These are phyloP conservation scores for Elysia crispata DNA, from an alignment of 2,888 invertebrate species.

Conservation along the genomic window DNA sequence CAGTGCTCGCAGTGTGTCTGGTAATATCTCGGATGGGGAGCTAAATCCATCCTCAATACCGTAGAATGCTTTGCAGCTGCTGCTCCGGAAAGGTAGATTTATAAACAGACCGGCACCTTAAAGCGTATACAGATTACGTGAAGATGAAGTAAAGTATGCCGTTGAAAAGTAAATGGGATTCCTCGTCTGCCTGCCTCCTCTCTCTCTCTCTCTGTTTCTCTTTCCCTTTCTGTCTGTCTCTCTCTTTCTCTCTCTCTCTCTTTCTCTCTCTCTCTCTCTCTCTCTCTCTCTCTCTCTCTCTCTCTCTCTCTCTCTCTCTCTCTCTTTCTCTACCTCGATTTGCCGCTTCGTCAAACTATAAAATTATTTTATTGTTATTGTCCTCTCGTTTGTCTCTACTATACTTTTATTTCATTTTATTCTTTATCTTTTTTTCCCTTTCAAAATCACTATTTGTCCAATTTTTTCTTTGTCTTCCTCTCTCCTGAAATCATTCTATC, in stretches of 20 bases:
- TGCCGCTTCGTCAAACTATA: constrained; percentile 17
- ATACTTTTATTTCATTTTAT: too few species aligned
- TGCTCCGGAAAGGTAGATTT: neutral
- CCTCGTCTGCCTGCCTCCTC: constrained; percentile 20
- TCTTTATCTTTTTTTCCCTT: constrained; percentile 17
- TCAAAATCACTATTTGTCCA: too few species aligned
- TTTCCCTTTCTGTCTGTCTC: constrained; percentile 12
- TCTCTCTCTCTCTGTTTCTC: constrained; percentile 20
- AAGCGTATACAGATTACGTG: neutral
- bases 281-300: constrained; percentile 33
- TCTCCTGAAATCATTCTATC: too few species aligned
- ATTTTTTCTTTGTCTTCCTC: too few species aligned
- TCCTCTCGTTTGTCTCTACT: too few species aligned
- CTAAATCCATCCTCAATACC: too few species aligned
- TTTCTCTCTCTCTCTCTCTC: constrained; percentile 26
- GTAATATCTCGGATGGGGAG: too few species aligned
- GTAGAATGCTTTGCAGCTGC: too few species aligned
- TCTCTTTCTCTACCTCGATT: constrained; percentile 39
- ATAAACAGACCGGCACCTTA: constrained; percentile 14
- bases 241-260: constrained; percentile 14
- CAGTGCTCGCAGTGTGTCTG: too few species aligned
- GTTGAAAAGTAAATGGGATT: neutral
- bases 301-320: neutral
- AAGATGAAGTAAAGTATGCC: neutral
- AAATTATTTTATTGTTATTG: too few species aligned